These are phyloP conservation scores for Araneus ventricosus DNA, from an alignment of 1,140 invertebrate species.

Conservation along the genomic window DNA sequence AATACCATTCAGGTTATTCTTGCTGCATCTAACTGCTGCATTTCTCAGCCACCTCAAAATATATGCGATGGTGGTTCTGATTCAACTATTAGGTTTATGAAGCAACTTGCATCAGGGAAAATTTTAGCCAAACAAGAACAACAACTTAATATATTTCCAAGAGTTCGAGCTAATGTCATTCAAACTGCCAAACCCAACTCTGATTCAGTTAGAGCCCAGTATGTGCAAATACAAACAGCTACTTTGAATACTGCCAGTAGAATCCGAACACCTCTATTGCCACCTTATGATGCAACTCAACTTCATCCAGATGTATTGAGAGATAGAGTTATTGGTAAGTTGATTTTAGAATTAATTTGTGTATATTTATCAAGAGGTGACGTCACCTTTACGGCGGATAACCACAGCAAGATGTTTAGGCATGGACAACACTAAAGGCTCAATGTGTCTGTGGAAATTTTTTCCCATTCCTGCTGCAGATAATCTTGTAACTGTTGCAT, in stretches of 20 bases:
- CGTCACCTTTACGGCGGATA: too few relatives aligned
- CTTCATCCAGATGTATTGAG: conserved; percentile 78
- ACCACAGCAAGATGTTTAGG: too few relatives aligned
- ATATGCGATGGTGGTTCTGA: conserved; percentile 79
- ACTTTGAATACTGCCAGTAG: conserved; percentile 80
- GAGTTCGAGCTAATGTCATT: conserved; percentile 79
- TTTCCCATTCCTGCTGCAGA: too few relatives aligned
- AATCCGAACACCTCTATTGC: conserved; percentile 80
- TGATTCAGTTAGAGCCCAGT: conserved; percentile 79
- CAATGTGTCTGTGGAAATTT: too few relatives aligned
- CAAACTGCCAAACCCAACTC: conserved; percentile 79
- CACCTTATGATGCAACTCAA: conserved; percentile 78
- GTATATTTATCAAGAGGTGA: too few relatives aligned
- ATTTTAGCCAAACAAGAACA: conserved; percentile 65
- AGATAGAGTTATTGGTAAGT: conserved; percentile 79
- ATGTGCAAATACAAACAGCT: conserved; percentile 80
- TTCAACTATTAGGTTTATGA: conserved; percentile 78
- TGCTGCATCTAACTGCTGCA: conserved; percentile 78
- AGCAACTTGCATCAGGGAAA: conserved; percentile 76
- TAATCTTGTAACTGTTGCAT: too few relatives aligned
- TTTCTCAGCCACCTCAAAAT: conserved; percentile 78
- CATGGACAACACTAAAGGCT: too few relatives aligned
- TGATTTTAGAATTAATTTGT: not conserved
- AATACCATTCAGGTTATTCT: conserved; percentile 78
- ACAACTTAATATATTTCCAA: conserved; percentile 78